phyloP scores from a whole-genome alignment of 1,140 invertebrate genomes.

The Drosophila pseudoananassae region DNA sequence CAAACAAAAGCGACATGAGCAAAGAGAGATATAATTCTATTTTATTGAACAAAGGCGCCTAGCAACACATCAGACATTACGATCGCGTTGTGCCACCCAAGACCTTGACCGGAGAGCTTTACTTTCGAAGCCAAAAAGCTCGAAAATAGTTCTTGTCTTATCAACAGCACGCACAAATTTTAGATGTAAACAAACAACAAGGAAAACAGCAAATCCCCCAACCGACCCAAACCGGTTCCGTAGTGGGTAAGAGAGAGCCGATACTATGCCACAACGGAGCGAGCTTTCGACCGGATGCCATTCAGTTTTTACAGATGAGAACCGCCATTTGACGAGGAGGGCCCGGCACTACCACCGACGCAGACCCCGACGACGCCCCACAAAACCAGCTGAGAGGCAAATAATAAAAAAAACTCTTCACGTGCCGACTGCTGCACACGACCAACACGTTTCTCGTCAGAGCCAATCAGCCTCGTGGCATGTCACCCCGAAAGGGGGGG shows the following conservation, averaged over 20 bases:
- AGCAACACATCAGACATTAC: conserved; percentile 57
- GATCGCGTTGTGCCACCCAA: conserved; percentile 39
- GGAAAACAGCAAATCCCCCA: conserved; percentile 59
- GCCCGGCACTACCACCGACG: conserved; percentile 33
- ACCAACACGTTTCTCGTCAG: conserved; percentile 64
- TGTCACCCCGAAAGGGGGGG: conserved; percentile 4
- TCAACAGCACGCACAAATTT: conserved; percentile 51
- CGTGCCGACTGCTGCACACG: conserved; percentile 68
- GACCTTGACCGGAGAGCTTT: conserved; percentile 69
- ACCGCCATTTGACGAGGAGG: conserved; percentile 42
- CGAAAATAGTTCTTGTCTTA: conserved; percentile 45
- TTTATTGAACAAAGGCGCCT: conserved; percentile 23
- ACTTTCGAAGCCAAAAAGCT: conserved; percentile 55
- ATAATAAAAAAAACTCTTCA: conserved; percentile 47
- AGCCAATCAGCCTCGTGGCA: conserved; percentile 50
- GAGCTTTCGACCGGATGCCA: conserved; percentile 41
- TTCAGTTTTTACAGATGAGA: conserved; percentile 16
- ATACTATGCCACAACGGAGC: neutral
- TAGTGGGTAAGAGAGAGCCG: neutral
- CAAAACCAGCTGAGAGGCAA: conserved; percentile 22
- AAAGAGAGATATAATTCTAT: conserved; percentile 4
- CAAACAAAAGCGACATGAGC: conserved; percentile 28
- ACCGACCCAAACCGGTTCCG: conserved; percentile 63
- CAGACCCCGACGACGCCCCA: conserved; percentile 30
- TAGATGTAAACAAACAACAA: conserved; percentile 71